Conservation (phyloP, 2,113 vertebrate species). For the Alectura lathami region DNA sequence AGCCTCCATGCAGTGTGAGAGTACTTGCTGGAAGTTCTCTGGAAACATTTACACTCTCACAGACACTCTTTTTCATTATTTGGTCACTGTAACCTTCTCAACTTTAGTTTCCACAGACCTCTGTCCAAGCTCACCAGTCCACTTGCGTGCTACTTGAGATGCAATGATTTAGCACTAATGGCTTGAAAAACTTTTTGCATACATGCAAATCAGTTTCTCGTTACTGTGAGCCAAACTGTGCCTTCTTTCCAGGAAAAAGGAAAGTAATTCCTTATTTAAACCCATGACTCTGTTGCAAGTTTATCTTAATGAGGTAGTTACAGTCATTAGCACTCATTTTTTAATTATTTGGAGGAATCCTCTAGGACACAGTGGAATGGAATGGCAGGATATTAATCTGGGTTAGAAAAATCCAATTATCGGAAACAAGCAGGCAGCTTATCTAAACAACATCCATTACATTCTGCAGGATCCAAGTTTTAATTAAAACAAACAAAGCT, state of each 20-base stretch:
- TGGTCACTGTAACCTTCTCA: not conserved
- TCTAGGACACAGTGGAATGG: not conserved
- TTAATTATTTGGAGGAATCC: conserved; percentile 68
- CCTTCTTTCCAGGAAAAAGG: conserved; percentile 30
- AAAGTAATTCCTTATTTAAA: conserved; percentile 58
- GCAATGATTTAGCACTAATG: conserved; percentile 43
- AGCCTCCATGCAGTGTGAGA: not conserved
- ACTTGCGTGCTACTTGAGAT: not conserved
- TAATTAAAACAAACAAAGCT: conserved; percentile 68
- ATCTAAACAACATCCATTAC: conserved; percentile 46
- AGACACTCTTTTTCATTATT: not conserved
- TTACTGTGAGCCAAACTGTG: conserved; percentile 21
- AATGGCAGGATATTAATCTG: conserved; percentile 63
- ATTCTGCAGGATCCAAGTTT: conserved; percentile 47
- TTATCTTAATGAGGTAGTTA: conserved; percentile 60
- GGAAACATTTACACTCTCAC: not conserved
- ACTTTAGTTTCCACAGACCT: not conserved
- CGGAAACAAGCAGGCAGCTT: conserved; percentile 24
- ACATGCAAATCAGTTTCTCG: conserved; percentile 3
- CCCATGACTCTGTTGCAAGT: conserved; percentile 38
- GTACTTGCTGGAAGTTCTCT: not conserved
- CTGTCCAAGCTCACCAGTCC: not conserved
- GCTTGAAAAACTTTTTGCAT: not conserved
- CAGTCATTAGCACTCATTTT: not conserved
- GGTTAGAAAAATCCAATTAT: conserved; percentile 71